Evolutionary conservation across 2,797 vertebrate species (phyloP).

Genomic region (Scolopax rusticola): DNA sequence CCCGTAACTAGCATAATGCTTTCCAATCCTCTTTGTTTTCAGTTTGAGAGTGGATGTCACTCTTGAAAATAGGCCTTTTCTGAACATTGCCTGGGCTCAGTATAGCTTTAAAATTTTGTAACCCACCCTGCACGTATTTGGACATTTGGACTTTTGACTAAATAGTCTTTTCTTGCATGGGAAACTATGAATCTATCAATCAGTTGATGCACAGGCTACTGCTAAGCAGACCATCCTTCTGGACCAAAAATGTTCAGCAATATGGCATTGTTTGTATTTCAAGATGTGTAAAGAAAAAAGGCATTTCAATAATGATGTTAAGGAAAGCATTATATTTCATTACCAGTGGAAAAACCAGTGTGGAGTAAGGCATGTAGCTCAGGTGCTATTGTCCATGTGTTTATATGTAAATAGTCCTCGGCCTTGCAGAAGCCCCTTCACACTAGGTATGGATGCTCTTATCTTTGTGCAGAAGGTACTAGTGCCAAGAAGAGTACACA

Average conservation of each 20-base stretch:
- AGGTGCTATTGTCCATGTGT: background rate
- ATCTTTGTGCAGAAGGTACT: background rate
- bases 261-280: background rate
- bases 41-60: background rate
- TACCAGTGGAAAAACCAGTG: background rate
- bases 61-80: slow-evolving; percentile 15
- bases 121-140: background rate
- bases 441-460: background rate
- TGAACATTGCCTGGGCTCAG: background rate
- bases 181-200: background rate
- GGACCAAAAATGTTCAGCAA: background rate
- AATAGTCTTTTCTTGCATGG: background rate
- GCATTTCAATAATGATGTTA: background rate
- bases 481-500: background rate
- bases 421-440: background rate
- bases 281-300: background rate
- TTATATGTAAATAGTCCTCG: background rate
- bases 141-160: background rate
- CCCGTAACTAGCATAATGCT: background rate
- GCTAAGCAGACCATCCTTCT: background rate
- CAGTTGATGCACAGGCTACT: background rate
- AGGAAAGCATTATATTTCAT: background rate
- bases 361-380: background rate
- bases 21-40: slow-evolving; percentile 21
- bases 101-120: background rate